Evolutionary conservation across 1,140 invertebrate genomes (phyloP), one percentile per base, ranked within the genome.

Genomic region (Drosophila chauvacae): DNA sequence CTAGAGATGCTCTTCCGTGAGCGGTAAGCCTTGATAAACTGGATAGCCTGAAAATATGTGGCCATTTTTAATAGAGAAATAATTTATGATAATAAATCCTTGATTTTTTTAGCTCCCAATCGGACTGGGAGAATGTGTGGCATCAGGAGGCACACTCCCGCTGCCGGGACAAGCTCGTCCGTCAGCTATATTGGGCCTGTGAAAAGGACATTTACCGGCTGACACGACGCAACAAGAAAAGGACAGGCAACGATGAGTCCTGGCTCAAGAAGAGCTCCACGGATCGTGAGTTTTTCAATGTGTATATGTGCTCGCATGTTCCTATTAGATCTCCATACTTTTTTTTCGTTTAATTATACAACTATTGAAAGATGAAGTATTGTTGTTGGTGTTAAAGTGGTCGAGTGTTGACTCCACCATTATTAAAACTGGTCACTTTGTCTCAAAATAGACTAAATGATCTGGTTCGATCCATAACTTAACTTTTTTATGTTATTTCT

Each of bases 151-250:
- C 93, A 42, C 94, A 94, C 75, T 92, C 93, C 6, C 91, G 94
- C 11, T 94, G 94, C 81, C 93, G 94, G 2, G 93, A 94, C 65
- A 93, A 94, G 62, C 85, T 95, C 13, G 79, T 94, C 10, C 91
- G 91, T 11, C 94, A 95, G 69, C 91, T 95, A 45, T 94, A 93
- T 60, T 95, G 94, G 94, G 94, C 94, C 26, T 95, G 94, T 73
- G 93, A 94, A 72, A 95, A 95, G 83, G 94, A 95, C 74, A 94
- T 95, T 60, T 95, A 95, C 76, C 88, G 94, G 9, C 69, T 94
- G 63, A 94, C 92, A n/a, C 85, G 93, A 64, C 91, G 93, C 76
- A 93, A 92, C 72, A 84, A 90, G 4, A 90, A 91, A 45, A 68
- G 83, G 3, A 64, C 57, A 9, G 78, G 74, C 33, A 65, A 76